These are phyloP conservation scores for Tenebrosternarchus preto DNA, from an alignment of 2,113 vertebrate species.

Conservation along the genomic window DNA sequence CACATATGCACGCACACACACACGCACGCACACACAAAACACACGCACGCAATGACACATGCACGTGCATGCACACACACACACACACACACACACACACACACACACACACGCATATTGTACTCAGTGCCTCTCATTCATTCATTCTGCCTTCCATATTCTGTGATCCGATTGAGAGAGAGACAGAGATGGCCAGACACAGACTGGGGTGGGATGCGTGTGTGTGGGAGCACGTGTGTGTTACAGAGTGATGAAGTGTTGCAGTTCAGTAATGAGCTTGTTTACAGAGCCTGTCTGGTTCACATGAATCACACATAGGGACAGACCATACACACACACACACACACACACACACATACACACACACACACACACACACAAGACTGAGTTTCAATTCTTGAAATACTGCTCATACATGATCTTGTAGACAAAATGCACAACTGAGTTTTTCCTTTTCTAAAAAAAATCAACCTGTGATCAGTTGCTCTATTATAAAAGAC, in stretches of 20 bases:
- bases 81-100: no score
- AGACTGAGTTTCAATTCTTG: background rate
- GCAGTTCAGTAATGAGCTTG: slow-evolving; percentile 1
- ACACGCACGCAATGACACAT: no score
- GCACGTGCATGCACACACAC: no score
- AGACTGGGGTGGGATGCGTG: background rate
- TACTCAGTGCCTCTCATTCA: slow-evolving; percentile 66
- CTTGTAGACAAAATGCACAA: no score
- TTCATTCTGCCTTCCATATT: slow-evolving; percentile 79
- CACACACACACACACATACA: background rate
- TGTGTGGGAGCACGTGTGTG: background rate
- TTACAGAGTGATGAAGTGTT: background rate
- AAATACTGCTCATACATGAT: no score
- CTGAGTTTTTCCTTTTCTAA: no score
- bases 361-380: background rate
- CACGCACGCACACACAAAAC: no score
- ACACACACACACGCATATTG: background rate
- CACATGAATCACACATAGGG: background rate
- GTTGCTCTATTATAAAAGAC: background rate
- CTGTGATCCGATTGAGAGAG: slow-evolving; percentile 65
- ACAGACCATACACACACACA: background rate
- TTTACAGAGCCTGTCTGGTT: slow-evolving; percentile 20
- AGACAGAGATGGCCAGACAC: slow-evolving; percentile 46
- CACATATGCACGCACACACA: background rate
- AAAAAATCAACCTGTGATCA: no score